Conservation (phyloP, 2,888 invertebrate genomes). For the Pomacea canaliculata region DNA sequence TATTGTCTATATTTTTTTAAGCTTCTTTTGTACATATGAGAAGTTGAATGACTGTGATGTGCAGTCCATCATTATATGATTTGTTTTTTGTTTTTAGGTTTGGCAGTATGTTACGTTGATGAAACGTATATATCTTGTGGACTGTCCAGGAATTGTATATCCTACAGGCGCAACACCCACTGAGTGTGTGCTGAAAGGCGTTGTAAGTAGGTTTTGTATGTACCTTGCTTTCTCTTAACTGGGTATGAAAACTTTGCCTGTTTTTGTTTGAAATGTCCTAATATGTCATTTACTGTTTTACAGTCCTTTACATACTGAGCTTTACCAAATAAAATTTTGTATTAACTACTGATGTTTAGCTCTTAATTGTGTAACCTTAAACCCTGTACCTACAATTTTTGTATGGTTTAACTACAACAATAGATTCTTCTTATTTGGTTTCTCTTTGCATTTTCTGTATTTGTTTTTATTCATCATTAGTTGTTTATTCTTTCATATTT, state of each 20-base stretch:
- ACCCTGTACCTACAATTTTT: too few relatives aligned
- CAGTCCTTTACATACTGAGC: too few relatives aligned
- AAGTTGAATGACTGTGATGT: too few relatives aligned
- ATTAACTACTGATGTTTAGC: background rate
- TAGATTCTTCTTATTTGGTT: too few relatives aligned
- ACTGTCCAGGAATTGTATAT: constrained; percentile 99
- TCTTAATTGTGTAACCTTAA: too few relatives aligned
- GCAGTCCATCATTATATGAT: too few relatives aligned
- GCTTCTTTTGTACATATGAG: too few relatives aligned
- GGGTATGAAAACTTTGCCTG: background rate
- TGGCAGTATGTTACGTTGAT: constrained; percentile 99
- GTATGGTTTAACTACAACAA: too few relatives aligned
- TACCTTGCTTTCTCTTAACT: background rate
- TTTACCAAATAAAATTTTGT: background rate
- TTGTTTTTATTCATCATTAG: too few relatives aligned
- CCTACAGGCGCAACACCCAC: constrained; percentile 89
- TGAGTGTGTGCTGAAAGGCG: constrained; percentile 96
- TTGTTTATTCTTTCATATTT: too few relatives aligned
- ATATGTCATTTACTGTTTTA: background rate
- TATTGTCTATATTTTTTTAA: too few relatives aligned
- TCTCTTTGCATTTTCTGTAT: too few relatives aligned
- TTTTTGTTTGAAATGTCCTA: background rate
- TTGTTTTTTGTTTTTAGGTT: constrained; percentile 73
- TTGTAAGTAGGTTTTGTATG: constrained; percentile 73
- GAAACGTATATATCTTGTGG: constrained; percentile 95